These are phyloP conservation scores for Nyleta sp. DNA, from an alignment of 2,888 invertebrate genomes.

Conservation along the genomic window DNA sequence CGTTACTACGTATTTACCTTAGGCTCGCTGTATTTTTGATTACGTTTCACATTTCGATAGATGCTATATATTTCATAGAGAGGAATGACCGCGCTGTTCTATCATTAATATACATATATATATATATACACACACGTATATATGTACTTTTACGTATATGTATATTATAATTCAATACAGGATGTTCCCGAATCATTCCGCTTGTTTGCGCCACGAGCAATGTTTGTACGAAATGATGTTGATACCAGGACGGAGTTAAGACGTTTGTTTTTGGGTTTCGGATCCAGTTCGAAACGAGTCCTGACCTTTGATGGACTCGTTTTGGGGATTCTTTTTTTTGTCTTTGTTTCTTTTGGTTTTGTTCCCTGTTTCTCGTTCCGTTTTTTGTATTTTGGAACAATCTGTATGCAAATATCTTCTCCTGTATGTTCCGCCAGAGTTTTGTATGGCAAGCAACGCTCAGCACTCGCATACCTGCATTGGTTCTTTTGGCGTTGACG, in stretches of 20 bases:
- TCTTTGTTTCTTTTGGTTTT: conserved; percentile 3
- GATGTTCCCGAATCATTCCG: conserved; percentile 66
- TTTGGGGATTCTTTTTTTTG: too few relatives aligned
- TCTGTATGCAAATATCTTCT: conserved; percentile 67
- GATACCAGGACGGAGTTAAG: conserved; percentile 10
- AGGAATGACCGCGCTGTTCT: conserved; percentile 77
- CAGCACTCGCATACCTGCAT: conserved; percentile 75
- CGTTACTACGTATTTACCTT: conserved; percentile 63
- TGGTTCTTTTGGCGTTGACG: conserved; percentile 69
- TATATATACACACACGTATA: conserved; percentile 24
- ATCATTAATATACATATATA: conserved; percentile 30
- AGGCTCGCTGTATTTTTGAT: conserved; percentile 73
- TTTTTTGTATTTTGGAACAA: conserved; percentile 48
- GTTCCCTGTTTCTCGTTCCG: conserved; percentile 3
- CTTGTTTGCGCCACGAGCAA: conserved; percentile 24
- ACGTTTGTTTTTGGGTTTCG: background rate
- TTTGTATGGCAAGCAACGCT: conserved; percentile 80
- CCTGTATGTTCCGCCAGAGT: conserved; percentile 79
- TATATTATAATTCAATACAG: too few relatives aligned
- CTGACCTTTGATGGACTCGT: conserved; percentile 1
- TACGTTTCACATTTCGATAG: conserved; percentile 74
- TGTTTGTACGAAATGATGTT: conserved; percentile 24
- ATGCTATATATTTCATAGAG: conserved; percentile 76
- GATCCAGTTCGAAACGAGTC: background rate
- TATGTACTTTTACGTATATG: conserved; percentile 25